A percentile compares a stretch with the other conserved stretches of the same genome.
These are phyloP conservation scores for Harpegnathos saltator DNA, from an alignment of 1,140 invertebrate genomes.

Conservation along the genomic window DNA sequence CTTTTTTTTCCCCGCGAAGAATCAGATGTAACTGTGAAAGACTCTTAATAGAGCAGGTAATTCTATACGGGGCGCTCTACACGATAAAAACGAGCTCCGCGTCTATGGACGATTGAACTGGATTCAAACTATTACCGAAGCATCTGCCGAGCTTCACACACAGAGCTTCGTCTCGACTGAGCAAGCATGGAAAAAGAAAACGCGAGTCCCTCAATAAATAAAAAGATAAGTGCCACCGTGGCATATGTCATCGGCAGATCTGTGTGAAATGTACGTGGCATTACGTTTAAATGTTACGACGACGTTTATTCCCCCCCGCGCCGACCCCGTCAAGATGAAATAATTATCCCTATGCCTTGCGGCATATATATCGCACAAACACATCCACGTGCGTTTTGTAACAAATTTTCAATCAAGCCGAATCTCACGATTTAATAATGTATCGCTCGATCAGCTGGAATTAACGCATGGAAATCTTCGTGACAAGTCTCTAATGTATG, in stretches of 20 bases:
- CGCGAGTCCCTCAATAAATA: constrained; percentile 1
- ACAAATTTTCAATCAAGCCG: not conserved
- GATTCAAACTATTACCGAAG: constrained; percentile 17
- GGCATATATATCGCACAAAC: not conserved
- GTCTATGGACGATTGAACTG: constrained; percentile 2
- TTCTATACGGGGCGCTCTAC: not conserved
- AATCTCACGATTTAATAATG: not conserved
- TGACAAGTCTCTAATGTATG: not conserved
- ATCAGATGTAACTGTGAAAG: not conserved
- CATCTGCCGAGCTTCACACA: constrained; percentile 26
- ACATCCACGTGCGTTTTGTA: not conserved
- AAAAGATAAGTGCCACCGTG: constrained; percentile 1
- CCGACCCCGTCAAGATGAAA: not conserved
- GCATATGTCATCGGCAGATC: not conserved
- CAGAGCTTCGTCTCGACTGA: not conserved
- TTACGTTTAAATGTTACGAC: constrained; percentile 1
- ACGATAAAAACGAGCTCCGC: not conserved
- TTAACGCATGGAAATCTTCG: not conserved
- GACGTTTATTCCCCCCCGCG: not conserved
- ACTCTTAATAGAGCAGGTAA: not conserved
- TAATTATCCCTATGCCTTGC: not conserved
- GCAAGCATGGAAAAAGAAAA: no score
- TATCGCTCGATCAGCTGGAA: not conserved
- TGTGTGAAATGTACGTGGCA: not conserved
- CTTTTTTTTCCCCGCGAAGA: no score